phyloP scores from a whole-genome alignment of 2,113 vertebrate species.

The Hemiprocne comata region DNA sequence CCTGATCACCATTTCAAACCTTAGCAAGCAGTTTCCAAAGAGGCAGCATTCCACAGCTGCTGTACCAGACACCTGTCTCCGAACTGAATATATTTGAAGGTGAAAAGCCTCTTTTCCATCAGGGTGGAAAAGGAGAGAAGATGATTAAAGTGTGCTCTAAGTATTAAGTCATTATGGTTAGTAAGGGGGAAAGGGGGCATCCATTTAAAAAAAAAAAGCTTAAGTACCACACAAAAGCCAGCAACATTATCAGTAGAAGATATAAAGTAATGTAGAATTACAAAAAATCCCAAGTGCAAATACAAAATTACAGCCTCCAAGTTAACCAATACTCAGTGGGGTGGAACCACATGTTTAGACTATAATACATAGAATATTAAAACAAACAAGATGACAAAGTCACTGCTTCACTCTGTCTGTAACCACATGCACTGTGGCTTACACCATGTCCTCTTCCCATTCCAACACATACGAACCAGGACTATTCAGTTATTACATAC shows the following conservation, averaged over 20 bases:
- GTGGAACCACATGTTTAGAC: neutral
- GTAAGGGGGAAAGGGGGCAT: neutral
- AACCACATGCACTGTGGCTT: neutral
- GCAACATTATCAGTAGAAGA: neutral
- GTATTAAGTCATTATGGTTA: neutral
- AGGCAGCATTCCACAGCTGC: neutral
- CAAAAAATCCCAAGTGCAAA: neutral
- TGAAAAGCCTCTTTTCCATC: neutral
- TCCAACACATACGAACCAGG: neutral
- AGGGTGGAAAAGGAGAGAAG: no score
- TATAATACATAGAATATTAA: neutral
- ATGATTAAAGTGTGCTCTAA: neutral
- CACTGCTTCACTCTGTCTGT: neutral
- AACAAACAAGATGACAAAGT: neutral
- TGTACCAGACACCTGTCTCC: neutral
- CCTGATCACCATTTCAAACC: fast-evolving
- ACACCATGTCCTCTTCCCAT: neutral
- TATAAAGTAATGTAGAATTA: neutral
- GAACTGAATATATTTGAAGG: neutral
- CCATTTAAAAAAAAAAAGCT: neutral
- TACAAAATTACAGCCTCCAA: neutral
- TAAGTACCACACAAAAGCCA: neutral
- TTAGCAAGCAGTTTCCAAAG: neutral
- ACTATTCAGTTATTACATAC: neutral
- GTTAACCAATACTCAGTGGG: neutral